Evolutionary conservation across 1,140 invertebrate genomes (phyloP).

Genomic region (Conus ventricosus): DNA sequence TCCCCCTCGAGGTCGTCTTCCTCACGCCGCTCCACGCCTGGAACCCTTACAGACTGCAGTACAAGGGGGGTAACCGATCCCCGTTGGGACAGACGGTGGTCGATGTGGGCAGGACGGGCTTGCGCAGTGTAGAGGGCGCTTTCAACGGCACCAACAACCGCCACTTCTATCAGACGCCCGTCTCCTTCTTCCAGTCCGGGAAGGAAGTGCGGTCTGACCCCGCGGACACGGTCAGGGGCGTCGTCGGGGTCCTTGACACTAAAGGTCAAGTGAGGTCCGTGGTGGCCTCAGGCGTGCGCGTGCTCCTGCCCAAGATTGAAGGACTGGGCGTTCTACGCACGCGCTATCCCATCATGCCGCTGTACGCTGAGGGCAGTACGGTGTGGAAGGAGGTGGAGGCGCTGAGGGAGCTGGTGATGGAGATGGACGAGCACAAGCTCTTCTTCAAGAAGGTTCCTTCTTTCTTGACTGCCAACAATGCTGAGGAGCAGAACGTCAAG

Average conservation of each 20-base stretch:
- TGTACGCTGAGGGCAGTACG: conserved; percentile 49
- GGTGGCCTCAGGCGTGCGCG: conserved; percentile 43
- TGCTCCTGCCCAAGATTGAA: conserved; percentile 47
- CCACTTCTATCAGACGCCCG: conserved; percentile 54
- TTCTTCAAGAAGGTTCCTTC: conserved; percentile 15
- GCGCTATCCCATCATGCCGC: conserved; percentile 56
- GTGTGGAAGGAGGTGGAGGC: conserved; percentile 59
- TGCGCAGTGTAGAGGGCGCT: conserved; percentile 31
- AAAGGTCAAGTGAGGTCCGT: conserved; percentile 42
- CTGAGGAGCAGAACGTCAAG: not conserved
- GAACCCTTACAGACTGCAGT: conserved; percentile 63
- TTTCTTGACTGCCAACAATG: not conserved
- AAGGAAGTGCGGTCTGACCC: conserved; percentile 43
- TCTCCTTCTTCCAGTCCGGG: conserved; percentile 47
- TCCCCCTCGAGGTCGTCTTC: conserved; percentile 65
- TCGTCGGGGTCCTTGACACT: conserved; percentile 50
- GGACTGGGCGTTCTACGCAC: conserved; percentile 51
- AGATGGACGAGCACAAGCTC: conserved; percentile 29
- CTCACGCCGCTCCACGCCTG: conserved; percentile 61
- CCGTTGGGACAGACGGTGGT: not conserved
- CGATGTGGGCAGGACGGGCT: conserved; percentile 30
- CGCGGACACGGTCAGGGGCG: conserved; percentile 51
- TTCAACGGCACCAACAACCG: conserved; percentile 53
- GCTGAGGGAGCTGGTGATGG: conserved; percentile 52
- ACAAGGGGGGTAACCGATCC: conserved; percentile 34